Percentiles rank a stretch among this genome's conserved stretches.
Evolutionary conservation across 2,797 vertebrate species (phyloP).

Genomic region (Lindbergichthys nudifrons): DNA sequence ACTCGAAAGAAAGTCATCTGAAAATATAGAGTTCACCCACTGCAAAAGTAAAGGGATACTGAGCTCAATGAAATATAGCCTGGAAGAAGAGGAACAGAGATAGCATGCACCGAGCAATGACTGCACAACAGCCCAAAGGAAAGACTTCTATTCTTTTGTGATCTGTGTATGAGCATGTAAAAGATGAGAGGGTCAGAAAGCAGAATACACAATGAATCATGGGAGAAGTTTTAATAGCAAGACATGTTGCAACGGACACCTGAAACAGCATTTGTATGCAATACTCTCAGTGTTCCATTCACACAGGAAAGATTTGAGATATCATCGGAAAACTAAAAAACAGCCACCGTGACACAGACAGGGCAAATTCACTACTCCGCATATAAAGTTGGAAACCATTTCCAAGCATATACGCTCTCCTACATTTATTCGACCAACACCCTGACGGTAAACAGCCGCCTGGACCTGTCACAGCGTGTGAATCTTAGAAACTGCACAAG

Average conservation of each 20-base stretch:
- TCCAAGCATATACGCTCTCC: constrained; percentile 5
- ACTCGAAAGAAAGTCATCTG: constrained; percentile 25
- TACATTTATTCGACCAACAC: constrained; percentile 1
- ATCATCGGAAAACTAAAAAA: constrained; percentile 15
- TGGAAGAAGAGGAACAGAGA: constrained; percentile 16
- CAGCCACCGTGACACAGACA: constrained; percentile 21
- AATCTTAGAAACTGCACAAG: not conserved
- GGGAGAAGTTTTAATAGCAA: constrained; percentile 22
- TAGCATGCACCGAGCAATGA: constrained; percentile 4
- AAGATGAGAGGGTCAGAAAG: constrained; percentile 13
- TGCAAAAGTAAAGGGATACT: constrained; percentile 26
- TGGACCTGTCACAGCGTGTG: not conserved
- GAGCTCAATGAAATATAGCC: constrained; percentile 2
- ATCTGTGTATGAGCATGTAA: not conserved
- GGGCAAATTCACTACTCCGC: constrained; percentile 3
- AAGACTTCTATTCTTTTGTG: not conserved
- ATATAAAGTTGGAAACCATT: constrained; percentile 3
- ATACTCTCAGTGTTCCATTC: constrained; percentile 25
- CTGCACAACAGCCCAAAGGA: not conserved
- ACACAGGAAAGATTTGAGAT: constrained; percentile 40
- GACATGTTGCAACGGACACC: constrained; percentile 45
- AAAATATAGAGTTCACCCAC: constrained; percentile 9
- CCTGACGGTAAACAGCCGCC: not conserved
- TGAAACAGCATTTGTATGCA: constrained; percentile 51
- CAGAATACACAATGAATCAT: constrained; percentile 12